Conservation (phyloP, 2,888 invertebrate genomes). For the Trisateles emortualis region DNA sequence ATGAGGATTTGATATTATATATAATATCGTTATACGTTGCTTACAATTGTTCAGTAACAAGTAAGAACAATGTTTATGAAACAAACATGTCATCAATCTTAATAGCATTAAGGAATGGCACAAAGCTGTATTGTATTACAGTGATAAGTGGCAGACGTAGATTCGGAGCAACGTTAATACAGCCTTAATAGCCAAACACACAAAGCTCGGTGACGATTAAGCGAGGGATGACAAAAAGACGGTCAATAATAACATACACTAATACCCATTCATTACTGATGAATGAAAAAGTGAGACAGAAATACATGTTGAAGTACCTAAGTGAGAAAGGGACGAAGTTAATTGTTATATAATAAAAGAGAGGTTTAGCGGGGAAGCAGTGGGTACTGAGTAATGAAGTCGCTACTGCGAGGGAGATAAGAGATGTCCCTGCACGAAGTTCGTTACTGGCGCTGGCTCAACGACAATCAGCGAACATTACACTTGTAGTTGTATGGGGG, state of each 20-base stretch:
- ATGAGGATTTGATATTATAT: slow-evolving; percentile 1
- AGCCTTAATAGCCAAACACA: slow-evolving; percentile 36
- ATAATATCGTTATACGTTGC: too few species aligned
- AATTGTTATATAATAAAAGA: slow-evolving; percentile 59
- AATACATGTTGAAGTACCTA: background rate
- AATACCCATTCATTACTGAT: slow-evolving; percentile 61
- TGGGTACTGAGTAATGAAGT: slow-evolving; percentile 51
- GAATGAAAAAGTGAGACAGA: slow-evolving; percentile 40
- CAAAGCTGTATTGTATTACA: slow-evolving; percentile 38
- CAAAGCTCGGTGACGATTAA: slow-evolving; percentile 48
- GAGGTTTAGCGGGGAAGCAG: slow-evolving; percentile 51
- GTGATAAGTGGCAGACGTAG: slow-evolving; percentile 39
- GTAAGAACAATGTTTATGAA: slow-evolving; percentile 23
- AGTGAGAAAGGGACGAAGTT: slow-evolving; percentile 39
- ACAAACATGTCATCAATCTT: slow-evolving; percentile 43
- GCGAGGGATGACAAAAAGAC: slow-evolving; percentile 49
- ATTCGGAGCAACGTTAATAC: slow-evolving; percentile 27
- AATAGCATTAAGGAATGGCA: slow-evolving; percentile 40
- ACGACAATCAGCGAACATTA: slow-evolving; percentile 18
- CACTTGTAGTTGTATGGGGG: slow-evolving; percentile 16
- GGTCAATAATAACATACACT: slow-evolving; percentile 60
- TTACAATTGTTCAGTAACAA: slow-evolving; percentile 6
- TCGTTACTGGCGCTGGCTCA: slow-evolving; percentile 16
- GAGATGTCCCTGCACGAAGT: slow-evolving; percentile 28
- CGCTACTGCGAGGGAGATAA: slow-evolving; percentile 39